phyloP scores from a whole-genome alignment of 2,797 vertebrate genomes.

The Graptemys geographica region DNA sequence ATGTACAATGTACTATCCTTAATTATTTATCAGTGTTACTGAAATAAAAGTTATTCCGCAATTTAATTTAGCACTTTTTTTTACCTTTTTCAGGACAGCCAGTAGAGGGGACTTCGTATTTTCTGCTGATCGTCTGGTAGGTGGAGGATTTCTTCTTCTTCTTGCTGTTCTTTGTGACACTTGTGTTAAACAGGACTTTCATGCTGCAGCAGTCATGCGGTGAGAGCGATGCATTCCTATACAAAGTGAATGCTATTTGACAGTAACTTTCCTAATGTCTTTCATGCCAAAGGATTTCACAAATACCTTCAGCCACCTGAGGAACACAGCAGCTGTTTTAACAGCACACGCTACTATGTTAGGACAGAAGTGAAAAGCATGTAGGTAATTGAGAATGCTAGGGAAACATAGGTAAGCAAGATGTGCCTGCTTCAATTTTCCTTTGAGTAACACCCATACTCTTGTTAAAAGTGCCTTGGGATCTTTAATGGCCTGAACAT shows the following conservation, averaged over 20 bases:
- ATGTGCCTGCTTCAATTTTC: conserved; percentile 1
- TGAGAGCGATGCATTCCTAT: not conserved
- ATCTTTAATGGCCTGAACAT: not conserved
- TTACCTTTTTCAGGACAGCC: conserved; percentile 86
- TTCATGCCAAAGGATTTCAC: conserved; percentile 37
- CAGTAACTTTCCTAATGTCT: not conserved
- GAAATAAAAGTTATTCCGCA: not conserved
- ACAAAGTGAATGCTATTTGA: not conserved
- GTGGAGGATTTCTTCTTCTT: conserved; percentile 72
- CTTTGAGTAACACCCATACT: conserved; percentile 21
- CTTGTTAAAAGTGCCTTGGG: conserved; percentile 12
- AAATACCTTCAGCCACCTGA: not conserved
- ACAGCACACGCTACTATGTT: not conserved
- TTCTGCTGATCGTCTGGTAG: conserved; percentile 96
- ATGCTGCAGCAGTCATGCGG: not conserved
- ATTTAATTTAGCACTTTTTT: conserved; percentile 8
- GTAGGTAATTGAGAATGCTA: not conserved
- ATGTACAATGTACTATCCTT: not conserved
- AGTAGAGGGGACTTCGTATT: conserved; percentile 98
- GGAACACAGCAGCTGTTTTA: not conserved
- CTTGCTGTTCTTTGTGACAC: conserved; percentile 4
- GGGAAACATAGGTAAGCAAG: conserved; percentile 17
- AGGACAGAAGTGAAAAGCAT: not conserved
- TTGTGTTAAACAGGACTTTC: not conserved
- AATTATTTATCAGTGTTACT: not conserved